phyloP scores from a whole-genome alignment of 2,888 invertebrate genomes.

The Drosophila subquinaria region DNA sequence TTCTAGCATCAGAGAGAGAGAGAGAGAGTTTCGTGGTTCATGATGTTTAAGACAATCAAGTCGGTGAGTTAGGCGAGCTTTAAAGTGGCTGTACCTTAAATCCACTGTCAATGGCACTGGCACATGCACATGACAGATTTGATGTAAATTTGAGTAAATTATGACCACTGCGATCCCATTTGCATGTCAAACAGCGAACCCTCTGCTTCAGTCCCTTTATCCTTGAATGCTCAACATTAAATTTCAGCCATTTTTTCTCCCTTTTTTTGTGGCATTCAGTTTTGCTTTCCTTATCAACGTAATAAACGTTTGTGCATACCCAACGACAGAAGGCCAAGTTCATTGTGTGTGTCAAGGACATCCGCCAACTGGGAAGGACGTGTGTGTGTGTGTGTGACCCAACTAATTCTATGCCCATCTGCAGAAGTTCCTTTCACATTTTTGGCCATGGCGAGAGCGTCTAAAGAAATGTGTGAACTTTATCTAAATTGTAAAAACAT shows the following conservation, averaged over 20 bases:
- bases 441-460: constrained; percentile 12
- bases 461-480: constrained; percentile 82
- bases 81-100: constrained; percentile 24
- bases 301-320: constrained; percentile 57
- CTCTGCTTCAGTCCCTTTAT: constrained; percentile 26
- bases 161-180: constrained; percentile 48
- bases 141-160: constrained; percentile 64
- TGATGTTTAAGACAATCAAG: not conserved
- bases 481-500: constrained; percentile 84
- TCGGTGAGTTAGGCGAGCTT: not conserved
- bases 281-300: constrained; percentile 63
- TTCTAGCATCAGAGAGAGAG: constrained; percentile 5
- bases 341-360: constrained; percentile 70
- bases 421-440: constrained; percentile 60
- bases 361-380: constrained; percentile 41
- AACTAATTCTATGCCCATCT: constrained; percentile 80
- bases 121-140: constrained; percentile 37
- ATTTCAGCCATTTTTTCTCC: constrained; percentile 59
- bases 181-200: constrained; percentile 58
- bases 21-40: not conserved
- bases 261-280: constrained; percentile 9
- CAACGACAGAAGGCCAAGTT: constrained; percentile 70
- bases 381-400: constrained; percentile 70
- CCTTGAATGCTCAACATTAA: constrained; percentile 55
- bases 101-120: constrained; percentile 11